phyloP scores from a whole-genome alignment of 2,797 vertebrate genomes.

The Serranus cabrilla region DNA sequence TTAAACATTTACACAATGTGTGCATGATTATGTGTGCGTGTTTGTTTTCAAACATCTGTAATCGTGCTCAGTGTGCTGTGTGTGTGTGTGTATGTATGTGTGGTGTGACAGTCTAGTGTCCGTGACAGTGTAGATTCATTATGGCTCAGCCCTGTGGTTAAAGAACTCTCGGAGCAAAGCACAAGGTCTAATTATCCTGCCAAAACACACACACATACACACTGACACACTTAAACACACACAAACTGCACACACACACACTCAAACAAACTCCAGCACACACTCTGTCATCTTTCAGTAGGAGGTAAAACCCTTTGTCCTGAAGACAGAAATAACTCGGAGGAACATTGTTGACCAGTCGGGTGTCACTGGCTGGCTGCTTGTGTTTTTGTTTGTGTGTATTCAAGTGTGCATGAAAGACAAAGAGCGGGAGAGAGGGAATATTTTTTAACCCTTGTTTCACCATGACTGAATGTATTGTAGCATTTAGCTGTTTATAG shows the following conservation, averaged over 20 bases:
- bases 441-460: slow-evolving; percentile 31
- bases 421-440: slow-evolving; percentile 23
- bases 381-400: slow-evolving; percentile 56
- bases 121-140: slow-evolving; percentile 79
- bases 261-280: slow-evolving; percentile 41
- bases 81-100: slow-evolving; percentile 40
- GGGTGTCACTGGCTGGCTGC: slow-evolving; percentile 50
- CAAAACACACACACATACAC: slow-evolving; percentile 57
- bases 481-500: neutral
- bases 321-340: slow-evolving; percentile 74
- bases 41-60: slow-evolving; percentile 71
- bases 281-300: slow-evolving; percentile 65
- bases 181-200: slow-evolving; percentile 82
- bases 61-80: slow-evolving; percentile 30
- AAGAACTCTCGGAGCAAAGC: slow-evolving; percentile 75
- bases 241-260: slow-evolving; percentile 25
- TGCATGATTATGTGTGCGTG: slow-evolving; percentile 55
- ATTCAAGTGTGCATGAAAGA: slow-evolving; percentile 41
- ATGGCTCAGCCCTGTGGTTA: slow-evolving; percentile 77
- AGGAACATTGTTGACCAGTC: slow-evolving; percentile 54
- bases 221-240: slow-evolving; percentile 20
- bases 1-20: slow-evolving; percentile 74
- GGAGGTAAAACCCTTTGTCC: slow-evolving; percentile 74
- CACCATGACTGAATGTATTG: neutral
- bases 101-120: slow-evolving; percentile 55